Evolutionary conservation across 2,113 vertebrate species (phyloP), one percentile per base, ranked within the genome.

Genomic region (Mandrillus leucophaeus): DNA sequence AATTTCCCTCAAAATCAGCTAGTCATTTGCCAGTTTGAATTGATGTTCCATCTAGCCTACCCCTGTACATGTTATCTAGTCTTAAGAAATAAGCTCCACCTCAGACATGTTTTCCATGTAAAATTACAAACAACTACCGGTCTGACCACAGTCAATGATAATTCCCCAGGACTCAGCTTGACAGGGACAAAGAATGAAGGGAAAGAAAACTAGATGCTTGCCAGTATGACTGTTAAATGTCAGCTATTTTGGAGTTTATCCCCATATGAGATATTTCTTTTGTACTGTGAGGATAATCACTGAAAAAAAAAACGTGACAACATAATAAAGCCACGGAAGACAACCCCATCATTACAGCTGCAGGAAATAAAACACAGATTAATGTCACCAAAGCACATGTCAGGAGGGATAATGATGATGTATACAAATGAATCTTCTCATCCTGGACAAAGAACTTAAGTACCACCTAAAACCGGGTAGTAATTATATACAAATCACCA

Each of bases 321-420:
- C 93, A 98, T 97, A 98, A 99, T 98, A 98, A 98, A 98, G 96
- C 98, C 43, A 93, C 35, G 81, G 98, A 98, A 98, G 98, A 98
- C 98, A 99, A 98, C 95, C 98, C 98, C 14, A 0, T 98, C 98
- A 99, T 99, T 98, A 99, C 86, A 35, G 86, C 96, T 94, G 98
- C 97, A 98, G 98, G 98, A 98, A 98, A 98, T 98, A 98, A 99
- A 99, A 98, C 98, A 98, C 79, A 98, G 98, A 99, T 98, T 98
- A 98, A 99, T 98, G 98, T 97, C 98, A 97, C 98, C 96, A 98
- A 97, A 73, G 96, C 97, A 93, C 98, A 97, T 87, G 98, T 98
- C 98, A 98, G 97, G 96, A 97, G 96, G 98, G 98, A 98, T 98
- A 98, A 99, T 98, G 97, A 98, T 97, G 98, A 99, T 98, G 98